Base-by-base conservation (phyloP, 2,113 vertebrate species). In the Sapayoa aenigma region DNA sequence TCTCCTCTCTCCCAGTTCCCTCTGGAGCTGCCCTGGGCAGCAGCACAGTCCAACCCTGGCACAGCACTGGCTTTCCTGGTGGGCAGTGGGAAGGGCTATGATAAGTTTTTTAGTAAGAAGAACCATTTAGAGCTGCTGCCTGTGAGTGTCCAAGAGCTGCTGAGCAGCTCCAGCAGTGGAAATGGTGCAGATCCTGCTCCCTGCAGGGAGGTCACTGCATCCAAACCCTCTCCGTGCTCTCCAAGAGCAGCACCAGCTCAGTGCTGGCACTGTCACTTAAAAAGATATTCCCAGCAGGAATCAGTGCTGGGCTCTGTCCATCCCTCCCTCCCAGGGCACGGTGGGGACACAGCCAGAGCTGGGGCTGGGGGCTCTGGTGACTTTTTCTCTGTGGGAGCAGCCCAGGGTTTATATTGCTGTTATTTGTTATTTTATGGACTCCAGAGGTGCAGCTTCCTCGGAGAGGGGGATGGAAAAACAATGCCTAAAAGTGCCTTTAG, bases 71-170 rank as follows among this genome's bases (percentile, higher is more conserved):
- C 42, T 44, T 44, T 44, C 42, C 42, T 44, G 42, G 42, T 0
- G 8, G 37, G 25, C 41, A 42, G 41, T 42, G 42, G 42, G 42
- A 44, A n/a, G n/a, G n/a, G n/a, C n/a, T n/a, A n/a, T n/a, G n/a
- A n/a, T n/a, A n/a, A n/a, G n/a, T n/a, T n/a, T n/a, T n/a, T n/a
- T n/a, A n/a, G n/a, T n/a, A n/a, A n/a, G n/a, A n/a, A n/a, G n/a
- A n/a, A n/a, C n/a, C n/a, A n/a, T n/a, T n/a, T n/a, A n/a, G n/a
- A 44, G 42, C 68, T 65, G 81, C 72, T 2, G 0, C 56, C 20
- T 0, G 5, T 1, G 4, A n/a, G n/a, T 1, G 55, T 4, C 67
- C 22, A 0, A 1, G 2, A 1, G 5, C 68, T 24, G 68, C 77
- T 8, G 3, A 5, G 1, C 52, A 44, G 56, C 67, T n/a, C 75